phyloP scores from a whole-genome alignment of 1,140 invertebrate genomes.

The Macrostomum lignano region DNA sequence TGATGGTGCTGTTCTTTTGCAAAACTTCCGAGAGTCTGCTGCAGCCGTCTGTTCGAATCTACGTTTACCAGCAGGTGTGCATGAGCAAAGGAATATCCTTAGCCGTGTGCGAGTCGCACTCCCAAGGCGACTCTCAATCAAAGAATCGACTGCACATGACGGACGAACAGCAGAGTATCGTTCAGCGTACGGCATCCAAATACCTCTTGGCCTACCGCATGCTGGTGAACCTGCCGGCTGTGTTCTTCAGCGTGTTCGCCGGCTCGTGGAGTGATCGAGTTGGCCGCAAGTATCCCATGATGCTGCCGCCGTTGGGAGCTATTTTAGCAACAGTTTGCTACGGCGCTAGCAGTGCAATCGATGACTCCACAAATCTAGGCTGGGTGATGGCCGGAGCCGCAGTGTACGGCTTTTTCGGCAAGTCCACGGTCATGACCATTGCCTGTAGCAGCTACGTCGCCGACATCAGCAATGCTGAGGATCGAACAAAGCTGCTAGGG shows the following conservation, averaged over 20 bases:
- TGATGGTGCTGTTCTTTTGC: slow-evolving; percentile 19
- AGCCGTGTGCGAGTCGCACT: too few relatives aligned
- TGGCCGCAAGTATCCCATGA: slow-evolving; percentile 23
- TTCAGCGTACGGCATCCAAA: slow-evolving; percentile 13
- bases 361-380: too few relatives aligned
- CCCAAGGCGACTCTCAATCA: too few relatives aligned
- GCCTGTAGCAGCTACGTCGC: slow-evolving; percentile 22
- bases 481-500: slow-evolving; percentile 15
- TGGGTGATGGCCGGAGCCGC: slow-evolving; percentile 14
- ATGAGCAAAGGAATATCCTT: too few relatives aligned
- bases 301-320: slow-evolving; percentile 18
- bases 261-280: slow-evolving; percentile 23
- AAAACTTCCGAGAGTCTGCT: slow-evolving; percentile 22
- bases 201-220: slow-evolving; percentile 19
- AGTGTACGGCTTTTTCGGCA: slow-evolving; percentile 17
- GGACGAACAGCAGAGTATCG: too few relatives aligned
- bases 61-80: slow-evolving; percentile 16
- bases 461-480: slow-evolving; percentile 13
- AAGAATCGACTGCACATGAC: too few relatives aligned
- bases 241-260: slow-evolving; percentile 19
- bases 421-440: slow-evolving; percentile 23
- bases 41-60: slow-evolving; percentile 18
- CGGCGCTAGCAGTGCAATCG: slow-evolving; percentile 9
- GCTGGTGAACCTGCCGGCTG: slow-evolving; percentile 20
- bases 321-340: slow-evolving; percentile 16